Evolutionary conservation across 2,888 invertebrate genomes (phyloP), one percentile per base, ranked within the genome.

Genomic region (Hecatera dysodea): DNA sequence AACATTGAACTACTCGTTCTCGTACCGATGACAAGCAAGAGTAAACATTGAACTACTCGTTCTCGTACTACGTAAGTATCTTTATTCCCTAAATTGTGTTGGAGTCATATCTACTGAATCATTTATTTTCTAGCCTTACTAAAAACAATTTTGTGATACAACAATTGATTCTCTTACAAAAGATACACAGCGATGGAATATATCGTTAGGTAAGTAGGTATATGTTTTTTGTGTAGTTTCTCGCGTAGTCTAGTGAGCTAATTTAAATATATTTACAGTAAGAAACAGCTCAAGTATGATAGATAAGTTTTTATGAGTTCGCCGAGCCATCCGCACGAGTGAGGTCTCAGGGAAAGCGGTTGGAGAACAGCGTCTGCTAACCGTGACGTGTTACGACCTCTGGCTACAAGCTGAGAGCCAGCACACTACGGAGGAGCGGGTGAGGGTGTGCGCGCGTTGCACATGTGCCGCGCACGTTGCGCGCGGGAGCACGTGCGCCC

Each of bases 221-320:
- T 44, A 48, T n/a, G n/a, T 29, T 33, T 59, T 36, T 27, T 36
- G 29, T 29, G 22, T 24, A 2, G 15, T n/a, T 29, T 33, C 29
- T 2, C 15, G 59, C 17, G 5, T 36, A 39, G 9, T 46, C 46
- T 53, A 36, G 17, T 61, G 46, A 48, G 46, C 53, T n/a, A 29
- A 55, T 70, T 62, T 36, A 70, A 72, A 70, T 72, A 70, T 56
- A 9, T 48, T 56, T 48, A 70, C 70, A 48, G 46, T 61, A 33
- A 3, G 6, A 33, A 73, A 27, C 33, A 66, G 46, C 39, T 22
- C 11, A 36, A 46, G 19, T n/a, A 29, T 19, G 24, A 44, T 29
- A 39, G 17, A 50, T 61, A 56, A 33, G 60, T 50, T 57, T 67
- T 67, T 67, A n/a, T 46, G 50, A 33, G 9, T 24, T 27, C n/a